Evolutionary conservation across 1,140 invertebrate genomes (phyloP), one percentile per base, ranked within the genome.

Genomic region (Stegodyphus mimosarum): DNA sequence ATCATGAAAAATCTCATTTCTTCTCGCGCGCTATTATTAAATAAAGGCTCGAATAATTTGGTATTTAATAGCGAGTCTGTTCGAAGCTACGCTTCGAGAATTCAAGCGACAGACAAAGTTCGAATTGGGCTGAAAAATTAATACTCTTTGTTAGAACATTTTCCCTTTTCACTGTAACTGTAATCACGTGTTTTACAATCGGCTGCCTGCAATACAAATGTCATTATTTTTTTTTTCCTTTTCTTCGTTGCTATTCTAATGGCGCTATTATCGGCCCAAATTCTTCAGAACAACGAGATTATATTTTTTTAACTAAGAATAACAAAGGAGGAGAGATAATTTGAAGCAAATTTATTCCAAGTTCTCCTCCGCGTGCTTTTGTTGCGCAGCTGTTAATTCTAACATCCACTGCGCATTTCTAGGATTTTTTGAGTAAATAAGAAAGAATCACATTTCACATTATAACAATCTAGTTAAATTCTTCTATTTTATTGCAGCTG

Each of bases 231-330:
- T n/a, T 49, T 71, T 71, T 71, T 71, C 33, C n/a, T 71, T 11
- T 49, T 10, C 18, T 69, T 33, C 18, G 15, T 13, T 18, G 69
- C 69, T 49, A 48, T 33, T 71, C 69, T 71, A 71, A 71, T 71
- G 69, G 69, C 49, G 33, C 69, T 71, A 71, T 71, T 71, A 71
- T 71, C 69, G 69, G 69, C n/a, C 69, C 69, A 71, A 71, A 71
- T 71, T 71, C 33, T 71, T 71, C 69, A 33, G 11, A 71, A 51
- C 18, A 71, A 48, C 69, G 48, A 71, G n/a, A 71, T n/a, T 71
- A n/a, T 71, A 33, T 33, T 71, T 71, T 71, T 71, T 51, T 49
- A 18, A 18, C 33, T 18, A 33, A 71, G 33, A 71, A 71, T 71
- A 71, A 51, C 49, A 71, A 71, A 71, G 50, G 69, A n/a, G 69